Base-by-base conservation (phyloP, 2,888 invertebrate species). In the Iselma pallidipennis region DNA sequence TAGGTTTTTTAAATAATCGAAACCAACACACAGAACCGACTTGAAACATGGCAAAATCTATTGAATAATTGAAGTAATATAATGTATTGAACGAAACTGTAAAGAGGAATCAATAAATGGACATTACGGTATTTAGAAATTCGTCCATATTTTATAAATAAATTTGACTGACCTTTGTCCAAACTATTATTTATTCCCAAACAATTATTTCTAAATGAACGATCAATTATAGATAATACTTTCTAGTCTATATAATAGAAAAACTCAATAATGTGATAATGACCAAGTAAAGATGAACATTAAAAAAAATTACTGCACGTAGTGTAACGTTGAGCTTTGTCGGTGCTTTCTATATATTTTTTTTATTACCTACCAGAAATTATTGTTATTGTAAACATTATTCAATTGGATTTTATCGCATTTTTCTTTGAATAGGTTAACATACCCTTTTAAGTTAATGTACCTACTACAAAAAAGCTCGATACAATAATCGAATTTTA, bases 21-120 rank as follows among this genome's bases (percentile, higher is more conserved):
- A n/a, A n/a, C n/a, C n/a, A 57, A 61, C 57, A 61, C 56, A 61
- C 53, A 50, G 25, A 25, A 50, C 48, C 28, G 55, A 62, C 58
- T 59, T 49, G 48, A 62, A 62, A 62, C 53, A 51, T 55, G 54
- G 52, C 52, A 50, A 63, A 57, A 63, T 60, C 50, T 53, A 49
- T 56, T 61, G 64, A 64, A 64, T 61, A 64, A 61, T 64, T 60
- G 61, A 64, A 48, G 29, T 37, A 28, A 53, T 59, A n/a, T n/a
- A n/a, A n/a, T n/a, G n/a, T n/a, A n/a, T n/a, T n/a, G n/a, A n/a
- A n/a, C n/a, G n/a, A n/a, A n/a, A n/a, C n/a, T n/a, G n/a, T n/a
- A 63, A 63, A 59, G 63, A 63, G 59, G 53, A 63, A 63, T 59
- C 59, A 42, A 63, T 60, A 62, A 57, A 54, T 26, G 21, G 52